These are phyloP conservation scores for Harpalus rufipes DNA, from an alignment of 2,888 invertebrate genomes.

Conservation along the genomic window DNA sequence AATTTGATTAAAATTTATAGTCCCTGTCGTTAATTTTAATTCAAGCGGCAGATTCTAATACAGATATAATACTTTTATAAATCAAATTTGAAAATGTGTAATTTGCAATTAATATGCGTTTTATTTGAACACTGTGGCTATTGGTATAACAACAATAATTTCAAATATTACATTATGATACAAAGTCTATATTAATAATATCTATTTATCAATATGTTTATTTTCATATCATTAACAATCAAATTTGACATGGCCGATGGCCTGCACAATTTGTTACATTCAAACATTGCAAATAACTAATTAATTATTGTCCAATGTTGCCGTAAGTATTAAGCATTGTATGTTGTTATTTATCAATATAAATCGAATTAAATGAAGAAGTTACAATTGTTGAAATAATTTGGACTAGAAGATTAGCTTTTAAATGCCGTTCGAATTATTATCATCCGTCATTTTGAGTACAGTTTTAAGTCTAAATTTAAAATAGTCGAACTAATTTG, in stretches of 20 bases:
- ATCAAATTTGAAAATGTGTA: slow-evolving; percentile 27
- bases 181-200: slow-evolving; percentile 20
- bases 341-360: neutral
- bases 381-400: no score
- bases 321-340: neutral
- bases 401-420: no score
- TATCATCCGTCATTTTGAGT: no score
- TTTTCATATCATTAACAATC: neutral
- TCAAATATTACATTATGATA: slow-evolving; percentile 4
- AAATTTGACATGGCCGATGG: neutral
- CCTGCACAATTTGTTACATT: neutral
- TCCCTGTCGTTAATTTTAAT: slow-evolving; percentile 14
- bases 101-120: slow-evolving; percentile 18
- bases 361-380: neutral
- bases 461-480: no score
- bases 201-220: slow-evolving; percentile 4
- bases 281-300: neutral
- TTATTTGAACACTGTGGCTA: slow-evolving; percentile 21
- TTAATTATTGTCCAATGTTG: neutral
- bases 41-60: slow-evolving; percentile 16
- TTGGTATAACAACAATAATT: slow-evolving; percentile 29
- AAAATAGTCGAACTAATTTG: no score
- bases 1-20: slow-evolving; percentile 21
- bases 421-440: no score
- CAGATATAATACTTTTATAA: slow-evolving; percentile 39